phyloP scores from a whole-genome alignment of 2,113 vertebrate species.

The Pithys albifrons region DNA sequence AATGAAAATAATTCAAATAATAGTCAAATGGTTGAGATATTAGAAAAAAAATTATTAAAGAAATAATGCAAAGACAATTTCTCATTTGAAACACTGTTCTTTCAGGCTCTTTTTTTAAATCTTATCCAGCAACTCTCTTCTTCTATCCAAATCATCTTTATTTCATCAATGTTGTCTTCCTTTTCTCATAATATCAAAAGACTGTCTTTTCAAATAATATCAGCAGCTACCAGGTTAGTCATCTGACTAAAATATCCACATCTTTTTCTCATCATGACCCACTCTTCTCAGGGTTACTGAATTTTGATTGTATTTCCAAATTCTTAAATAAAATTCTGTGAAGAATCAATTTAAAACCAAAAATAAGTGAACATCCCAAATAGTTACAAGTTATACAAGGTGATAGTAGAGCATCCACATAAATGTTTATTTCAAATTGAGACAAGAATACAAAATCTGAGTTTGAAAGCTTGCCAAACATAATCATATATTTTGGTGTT shows the following conservation, averaged over 20 bases:
- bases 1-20: neutral
- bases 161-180: neutral
- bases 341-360: neutral
- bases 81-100: fast-evolving
- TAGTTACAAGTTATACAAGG: neutral
- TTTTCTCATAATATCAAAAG: neutral
- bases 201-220: neutral
- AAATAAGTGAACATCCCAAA: neutral
- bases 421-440: neutral
- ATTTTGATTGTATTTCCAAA: neutral
- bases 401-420: neutral
- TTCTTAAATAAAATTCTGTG: neutral
- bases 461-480: neutral
- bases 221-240: neutral
- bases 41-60: neutral
- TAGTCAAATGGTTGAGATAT: neutral
- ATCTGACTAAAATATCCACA: neutral
- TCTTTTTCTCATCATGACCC: neutral
- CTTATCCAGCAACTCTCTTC: neutral
- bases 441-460: neutral
- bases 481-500: neutral
- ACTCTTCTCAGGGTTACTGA: neutral
- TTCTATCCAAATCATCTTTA: neutral
- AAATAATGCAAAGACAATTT: neutral
- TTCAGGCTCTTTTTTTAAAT: fast-evolving